These are phyloP conservation scores for Pantala flavescens DNA, from an alignment of 1,140 invertebrate genomes.

Conservation along the genomic window DNA sequence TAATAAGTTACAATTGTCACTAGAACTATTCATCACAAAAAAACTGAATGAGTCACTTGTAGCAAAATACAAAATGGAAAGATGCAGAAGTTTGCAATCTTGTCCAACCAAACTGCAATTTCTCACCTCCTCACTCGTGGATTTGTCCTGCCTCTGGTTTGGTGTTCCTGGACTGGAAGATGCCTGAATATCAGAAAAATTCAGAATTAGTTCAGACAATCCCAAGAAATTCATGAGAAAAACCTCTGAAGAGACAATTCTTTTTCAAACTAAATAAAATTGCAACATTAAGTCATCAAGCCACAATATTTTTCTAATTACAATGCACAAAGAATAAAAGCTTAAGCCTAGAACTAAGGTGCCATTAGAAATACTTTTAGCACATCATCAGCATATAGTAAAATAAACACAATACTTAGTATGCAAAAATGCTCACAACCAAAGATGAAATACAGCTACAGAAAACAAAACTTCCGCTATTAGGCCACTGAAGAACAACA, in stretches of 20 bases:
- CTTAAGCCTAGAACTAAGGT: neutral
- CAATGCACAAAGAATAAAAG: conserved; percentile 7
- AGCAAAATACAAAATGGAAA: conserved; percentile 11
- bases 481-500: neutral
- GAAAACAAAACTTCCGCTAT: neutral
- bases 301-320: neutral
- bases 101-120: neutral
- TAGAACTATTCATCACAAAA: too few relatives aligned
- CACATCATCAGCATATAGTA: neutral
- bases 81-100: neutral
- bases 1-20: too few relatives aligned
- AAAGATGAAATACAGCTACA: neutral
- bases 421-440: neutral
- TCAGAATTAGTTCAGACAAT: conserved; percentile 12
- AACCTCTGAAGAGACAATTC: neutral
- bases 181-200: conserved; percentile 39
- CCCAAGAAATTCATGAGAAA: neutral
- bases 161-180: conserved; percentile 66
- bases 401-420: neutral
- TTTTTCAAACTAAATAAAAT: neutral
- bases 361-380: neutral
- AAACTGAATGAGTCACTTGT: too few relatives aligned
- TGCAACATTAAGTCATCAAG: neutral
- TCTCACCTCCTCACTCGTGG: conserved; percentile 86
- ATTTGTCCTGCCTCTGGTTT: conserved; percentile 75